These are phyloP conservation scores for Suncus etruscus DNA, from an alignment of 2,113 vertebrate species.

Conservation along the genomic window DNA sequence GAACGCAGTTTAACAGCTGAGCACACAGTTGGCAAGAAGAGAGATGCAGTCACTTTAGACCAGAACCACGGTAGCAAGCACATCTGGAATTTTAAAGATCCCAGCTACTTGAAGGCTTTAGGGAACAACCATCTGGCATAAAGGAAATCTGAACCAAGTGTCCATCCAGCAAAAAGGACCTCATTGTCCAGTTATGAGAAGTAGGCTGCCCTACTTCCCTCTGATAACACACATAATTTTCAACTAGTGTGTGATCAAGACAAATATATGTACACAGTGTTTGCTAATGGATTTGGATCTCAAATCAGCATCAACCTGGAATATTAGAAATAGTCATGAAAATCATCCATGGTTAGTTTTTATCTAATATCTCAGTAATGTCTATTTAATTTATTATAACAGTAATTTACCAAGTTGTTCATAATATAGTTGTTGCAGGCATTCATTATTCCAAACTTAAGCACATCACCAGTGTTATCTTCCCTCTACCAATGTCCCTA, in stretches of 20 bases:
- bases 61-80: constrained; percentile 34
- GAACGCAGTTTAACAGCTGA: not conserved
- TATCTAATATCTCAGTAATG: too few species aligned
- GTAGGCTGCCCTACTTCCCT: not conserved
- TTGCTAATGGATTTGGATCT: not conserved
- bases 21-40: constrained; percentile 23
- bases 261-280: not conserved
- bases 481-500: too few species aligned
- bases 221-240: constrained; percentile 3
- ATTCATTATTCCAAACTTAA: too few species aligned
- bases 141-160: constrained; percentile 69
- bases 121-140: constrained; percentile 63
- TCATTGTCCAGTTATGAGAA: constrained; percentile 51
- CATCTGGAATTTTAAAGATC: constrained; percentile 54
- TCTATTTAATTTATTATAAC: too few species aligned
- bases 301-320: not conserved
- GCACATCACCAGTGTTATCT: too few species aligned
- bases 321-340: constrained; percentile 11
- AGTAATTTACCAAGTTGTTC: too few species aligned
- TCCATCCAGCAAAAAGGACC: constrained; percentile 62
- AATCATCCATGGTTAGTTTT: not conserved
- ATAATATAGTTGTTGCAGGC: too few species aligned
- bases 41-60: not conserved
- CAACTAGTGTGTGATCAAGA: not conserved
- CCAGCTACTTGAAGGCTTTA: constrained; percentile 11